Conservation (phyloP, 2,113 vertebrate species). For the Gambusia holbrooki region DNA sequence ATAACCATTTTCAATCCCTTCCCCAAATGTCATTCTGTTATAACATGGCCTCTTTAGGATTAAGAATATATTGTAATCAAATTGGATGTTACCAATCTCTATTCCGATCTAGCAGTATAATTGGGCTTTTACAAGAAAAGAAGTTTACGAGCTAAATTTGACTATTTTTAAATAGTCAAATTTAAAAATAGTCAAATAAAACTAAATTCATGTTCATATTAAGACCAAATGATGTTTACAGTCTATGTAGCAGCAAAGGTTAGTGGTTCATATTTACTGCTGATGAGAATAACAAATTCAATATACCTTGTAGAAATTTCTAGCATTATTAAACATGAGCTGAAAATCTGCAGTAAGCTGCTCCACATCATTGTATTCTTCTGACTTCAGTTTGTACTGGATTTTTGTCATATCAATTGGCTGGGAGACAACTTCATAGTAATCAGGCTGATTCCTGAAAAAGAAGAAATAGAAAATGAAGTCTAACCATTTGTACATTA, state of each 20-base stretch:
- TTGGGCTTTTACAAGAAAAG: background rate
- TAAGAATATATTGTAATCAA: background rate
- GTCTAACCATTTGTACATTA: background rate
- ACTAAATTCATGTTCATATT: too few relatives aligned
- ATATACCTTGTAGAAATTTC: conserved; percentile 93
- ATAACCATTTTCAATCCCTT: too few relatives aligned
- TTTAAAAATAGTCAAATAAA: too few relatives aligned
- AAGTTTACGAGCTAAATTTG: too few relatives aligned
- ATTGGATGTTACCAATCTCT: background rate
- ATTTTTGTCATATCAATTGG: conserved; percentile 99
- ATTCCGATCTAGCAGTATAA: background rate
- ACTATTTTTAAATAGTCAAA: too few relatives aligned
- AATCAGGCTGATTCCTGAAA: conserved; percentile 93
- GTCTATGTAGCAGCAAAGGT: background rate
- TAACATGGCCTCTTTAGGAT: background rate
- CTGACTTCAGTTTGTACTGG: conserved; percentile 96
- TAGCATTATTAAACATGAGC: conserved; percentile 97
- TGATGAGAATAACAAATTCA: background rate
- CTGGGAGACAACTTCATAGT: conserved; percentile 96
- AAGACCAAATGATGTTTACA: too few relatives aligned
- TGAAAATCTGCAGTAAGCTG: conserved; percentile 94
- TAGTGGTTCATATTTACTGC: background rate
- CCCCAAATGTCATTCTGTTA: background rate
- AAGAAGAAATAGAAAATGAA: background rate
- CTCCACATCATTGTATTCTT: conserved; percentile 94